Base-by-base conservation (phyloP, 2,888 invertebrate genomes). In the Cactoblastis cactorum region DNA sequence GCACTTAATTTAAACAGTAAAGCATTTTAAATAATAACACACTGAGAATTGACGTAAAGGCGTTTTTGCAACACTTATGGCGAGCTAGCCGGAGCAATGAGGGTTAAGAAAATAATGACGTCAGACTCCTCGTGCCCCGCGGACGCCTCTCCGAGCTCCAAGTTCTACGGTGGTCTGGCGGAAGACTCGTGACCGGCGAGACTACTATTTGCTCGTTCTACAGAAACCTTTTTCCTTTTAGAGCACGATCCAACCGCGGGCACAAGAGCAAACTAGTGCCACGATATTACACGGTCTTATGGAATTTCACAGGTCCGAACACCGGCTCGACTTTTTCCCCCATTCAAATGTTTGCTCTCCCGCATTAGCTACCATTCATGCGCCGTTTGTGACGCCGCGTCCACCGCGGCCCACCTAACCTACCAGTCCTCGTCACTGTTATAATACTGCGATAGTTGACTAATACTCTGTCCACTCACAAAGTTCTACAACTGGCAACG, bases 391-490 rank as follows among this genome's bases (percentile, higher is more conserved):
- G 71, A 73, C 78, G 71, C 82, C 80, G 83, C 81, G 77, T 79
- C 83, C 83, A 79, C 83, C 83, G 83, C 80, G 64, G 58, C 63
- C 65, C 78, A 77, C 78, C 80, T 77, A 74, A 83, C 86, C 83
- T 83, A 85, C 83, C 87, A 83, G 84, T 85, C 80, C 84, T 85
- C 84, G 86, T 82, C 84, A 86, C 86, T 86, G 85, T 84, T 84
- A 89, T 89, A 89, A 89, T 89, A 89, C 89, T 89, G 89, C 84
- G 88, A 83, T 84, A 83, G 84, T 88, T 88, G 89, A 89, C 88
- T 89, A 88, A 88, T 87, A 88, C 87, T 87, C 88, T 85, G 86
- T 83, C 83, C 87, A 84, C 84, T 83, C 83, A 84, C 82, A 80
- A 80, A 77, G 84, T 87, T 77, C 82, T 81, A 83, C 84, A 81